Conservation (phyloP, 2,113 vertebrate genomes). For the Bolborhynchus lineola region DNA sequence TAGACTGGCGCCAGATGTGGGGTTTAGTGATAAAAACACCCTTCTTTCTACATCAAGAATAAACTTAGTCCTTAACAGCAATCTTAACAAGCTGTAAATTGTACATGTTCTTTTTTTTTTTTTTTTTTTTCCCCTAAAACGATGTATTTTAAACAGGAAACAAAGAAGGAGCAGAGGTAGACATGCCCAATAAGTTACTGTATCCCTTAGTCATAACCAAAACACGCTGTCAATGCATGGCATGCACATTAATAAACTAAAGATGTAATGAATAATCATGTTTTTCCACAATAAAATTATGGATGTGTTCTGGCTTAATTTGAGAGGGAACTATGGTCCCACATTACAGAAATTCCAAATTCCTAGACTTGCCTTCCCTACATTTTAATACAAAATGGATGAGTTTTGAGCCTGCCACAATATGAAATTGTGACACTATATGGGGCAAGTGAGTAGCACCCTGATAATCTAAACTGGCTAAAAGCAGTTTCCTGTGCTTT, state of each 20-base stretch:
- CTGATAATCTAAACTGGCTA: not conserved
- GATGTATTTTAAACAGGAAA: not conserved
- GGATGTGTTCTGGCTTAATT: not conserved
- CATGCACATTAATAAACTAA: not conserved
- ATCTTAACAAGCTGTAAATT: not conserved
- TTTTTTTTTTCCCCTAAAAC: not conserved
- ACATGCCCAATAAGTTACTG: not conserved
- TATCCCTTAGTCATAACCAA: not conserved
- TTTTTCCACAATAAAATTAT: not conserved
- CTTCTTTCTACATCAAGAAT: not conserved
- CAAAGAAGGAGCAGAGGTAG: not conserved
- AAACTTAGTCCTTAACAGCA: not conserved
- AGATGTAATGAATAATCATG: not conserved
- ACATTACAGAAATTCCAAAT: not conserved
- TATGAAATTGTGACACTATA: accelerated
- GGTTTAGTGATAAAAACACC: accelerated
- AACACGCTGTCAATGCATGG: not conserved
- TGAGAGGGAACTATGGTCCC: not conserved
- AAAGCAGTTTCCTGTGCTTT: not conserved
- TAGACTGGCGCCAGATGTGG: accelerated
- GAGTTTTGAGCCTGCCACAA: not conserved
- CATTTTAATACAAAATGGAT: not conserved
- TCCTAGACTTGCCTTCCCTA: not conserved
- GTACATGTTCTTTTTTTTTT: not conserved
- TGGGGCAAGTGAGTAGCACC: not conserved